Base-by-base conservation (phyloP, 1,140 invertebrate species). In the Gryon sp. region DNA sequence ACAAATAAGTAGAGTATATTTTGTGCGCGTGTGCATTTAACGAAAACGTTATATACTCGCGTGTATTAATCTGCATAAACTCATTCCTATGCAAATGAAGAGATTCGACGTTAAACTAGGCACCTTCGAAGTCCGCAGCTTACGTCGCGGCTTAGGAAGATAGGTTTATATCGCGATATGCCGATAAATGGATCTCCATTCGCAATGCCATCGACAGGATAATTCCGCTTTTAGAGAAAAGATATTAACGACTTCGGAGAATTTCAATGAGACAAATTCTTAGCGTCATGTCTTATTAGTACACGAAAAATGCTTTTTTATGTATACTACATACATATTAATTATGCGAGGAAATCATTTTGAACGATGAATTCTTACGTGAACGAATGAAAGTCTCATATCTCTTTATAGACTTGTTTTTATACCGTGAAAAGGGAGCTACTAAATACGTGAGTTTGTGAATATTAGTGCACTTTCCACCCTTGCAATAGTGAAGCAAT, bases 51-150 rank as follows among this genome's bases (percentile, higher is more conserved):
- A 74, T 76, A 82, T 80, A 81, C 81, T 83, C 83, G 72, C 82
- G 80, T 83, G 83, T 86, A 87, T 85, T 86, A 85, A 88, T 88
- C 85, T 88, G 84, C 86, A 88, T 88, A 88, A 88, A 87, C 85
- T 88, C 86, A 88, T 88, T 87, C 84, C 86, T 83, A 88, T 88
- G 86, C 85, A 88, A 88, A 88, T 87, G 80, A 82, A 84, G 83
- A 84, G 83, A 83, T 82, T 84, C 83, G 78, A 81, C 76, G 73
- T 83, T 80, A 75, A 85, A 83, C 83, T 79, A 82, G 84, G 63
- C 55, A 65, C 78, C 75, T 68, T 45, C 68, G 57, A 38, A 70
- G 70, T 62, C 68, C 60, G 69, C 62, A 70, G 78, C 78, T 80
- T 76, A 76, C 72, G 69, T 66, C 52, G 63, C 70, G 75, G 74